These are phyloP conservation scores for Troides aeacus DNA, from an alignment of 2,888 invertebrate genomes.

Conservation along the genomic window DNA sequence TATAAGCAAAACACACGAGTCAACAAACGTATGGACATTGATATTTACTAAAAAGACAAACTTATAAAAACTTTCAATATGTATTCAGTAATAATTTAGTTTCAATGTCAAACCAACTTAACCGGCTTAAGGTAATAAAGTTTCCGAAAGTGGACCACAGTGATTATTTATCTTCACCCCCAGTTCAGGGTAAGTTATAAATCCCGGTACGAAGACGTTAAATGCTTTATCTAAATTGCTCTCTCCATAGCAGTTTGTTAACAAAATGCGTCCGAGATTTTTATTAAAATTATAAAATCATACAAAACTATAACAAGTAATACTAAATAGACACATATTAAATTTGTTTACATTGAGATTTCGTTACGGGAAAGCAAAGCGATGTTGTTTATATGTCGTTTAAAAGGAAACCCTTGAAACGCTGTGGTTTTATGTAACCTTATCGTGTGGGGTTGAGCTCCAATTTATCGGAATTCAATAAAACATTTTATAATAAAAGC, in stretches of 20 bases:
- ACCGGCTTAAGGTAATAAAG: neutral
- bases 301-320: neutral
- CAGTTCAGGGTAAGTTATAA: conserved; percentile 14
- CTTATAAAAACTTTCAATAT: too few species aligned
- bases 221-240: conserved; percentile 22
- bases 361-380: neutral
- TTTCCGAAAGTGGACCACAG: conserved; percentile 1
- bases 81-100: too few species aligned
- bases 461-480: conserved; percentile 1
- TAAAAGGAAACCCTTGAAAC: neutral
- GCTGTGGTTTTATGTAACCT: conserved; percentile 1
- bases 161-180: conserved; percentile 4
- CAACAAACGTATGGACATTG: too few species aligned
- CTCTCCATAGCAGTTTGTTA: conserved; percentile 13
- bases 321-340: neutral
- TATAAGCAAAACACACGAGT: too few species aligned
- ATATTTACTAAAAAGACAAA: too few species aligned
- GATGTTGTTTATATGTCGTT: neutral
- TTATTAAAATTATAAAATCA: neutral
- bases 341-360: neutral
- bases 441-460: neutral
- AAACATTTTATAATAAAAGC: neutral
- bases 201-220: conserved; percentile 13
- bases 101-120: too few species aligned
- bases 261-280: neutral